phyloP scores from a whole-genome alignment of 1,140 invertebrate species.

The Linepithema humile region DNA sequence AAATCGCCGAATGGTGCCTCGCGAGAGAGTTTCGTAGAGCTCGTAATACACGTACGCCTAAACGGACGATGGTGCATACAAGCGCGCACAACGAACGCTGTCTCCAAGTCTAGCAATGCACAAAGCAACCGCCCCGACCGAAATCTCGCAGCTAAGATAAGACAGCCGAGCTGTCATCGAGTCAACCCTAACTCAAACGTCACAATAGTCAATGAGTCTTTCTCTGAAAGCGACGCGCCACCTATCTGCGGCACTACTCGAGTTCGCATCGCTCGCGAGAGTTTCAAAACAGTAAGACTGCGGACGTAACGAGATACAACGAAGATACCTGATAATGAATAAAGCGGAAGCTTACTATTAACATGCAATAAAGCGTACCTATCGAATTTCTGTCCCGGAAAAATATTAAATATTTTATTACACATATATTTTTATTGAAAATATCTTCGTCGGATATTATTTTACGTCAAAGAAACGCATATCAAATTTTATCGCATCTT shows the following conservation, averaged over 20 bases:
- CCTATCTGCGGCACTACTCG: slow-evolving; percentile 25
- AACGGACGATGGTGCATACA: background rate
- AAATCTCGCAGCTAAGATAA: slow-evolving; percentile 75
- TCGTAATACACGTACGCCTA: background rate
- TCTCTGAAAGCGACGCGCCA: slow-evolving; percentile 36
- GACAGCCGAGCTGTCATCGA: slow-evolving; percentile 70
- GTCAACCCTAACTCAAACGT: slow-evolving; percentile 79
- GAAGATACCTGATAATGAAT: background rate
- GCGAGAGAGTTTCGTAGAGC: slow-evolving; percentile 5
- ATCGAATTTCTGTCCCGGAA: too few species aligned
- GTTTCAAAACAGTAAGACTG: slow-evolving; percentile 30
- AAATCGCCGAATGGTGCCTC: slow-evolving; percentile 11
- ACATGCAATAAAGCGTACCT: background rate
- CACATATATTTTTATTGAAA: background rate
- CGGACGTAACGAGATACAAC: background rate
- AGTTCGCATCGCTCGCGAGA: slow-evolving; percentile 29
- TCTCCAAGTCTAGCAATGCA: slow-evolving; percentile 65
- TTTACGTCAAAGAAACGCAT: background rate
- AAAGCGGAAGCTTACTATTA: slow-evolving; percentile 2
- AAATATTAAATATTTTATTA: background rate
- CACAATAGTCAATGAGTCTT: slow-evolving; percentile 69
- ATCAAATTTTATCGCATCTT: background rate
- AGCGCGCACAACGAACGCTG: slow-evolving; percentile 52
- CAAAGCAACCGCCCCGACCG: slow-evolving; percentile 46
- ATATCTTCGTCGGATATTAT: background rate